A percentile compares a stretch with the other conserved stretches of the same genome.
Conservation (phyloP, 2,113 vertebrate genomes). For the Zosterops japonicus region DNA sequence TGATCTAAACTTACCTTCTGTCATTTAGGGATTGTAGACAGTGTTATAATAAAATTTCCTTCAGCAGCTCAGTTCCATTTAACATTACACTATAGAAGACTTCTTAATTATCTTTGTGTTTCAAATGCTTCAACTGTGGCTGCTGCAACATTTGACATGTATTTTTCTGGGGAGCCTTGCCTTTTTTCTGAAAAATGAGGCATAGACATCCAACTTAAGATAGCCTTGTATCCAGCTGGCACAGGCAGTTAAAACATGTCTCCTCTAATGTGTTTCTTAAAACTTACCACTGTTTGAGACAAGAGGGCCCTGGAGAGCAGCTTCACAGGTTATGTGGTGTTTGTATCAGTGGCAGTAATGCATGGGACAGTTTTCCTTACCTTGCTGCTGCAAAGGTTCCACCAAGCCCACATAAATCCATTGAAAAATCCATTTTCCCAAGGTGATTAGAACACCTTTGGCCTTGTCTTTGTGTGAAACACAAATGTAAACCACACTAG, state of each 20-base stretch:
- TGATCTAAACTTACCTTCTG: not conserved
- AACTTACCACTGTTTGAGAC: fast-evolving
- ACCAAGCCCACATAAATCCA: not conserved
- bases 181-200: not conserved
- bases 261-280: fast-evolving
- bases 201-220: fast-evolving
- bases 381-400: not conserved
- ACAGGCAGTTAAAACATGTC: fast-evolving
- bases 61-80: not conserved
- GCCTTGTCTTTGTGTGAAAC: not conserved
- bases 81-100: not conserved
- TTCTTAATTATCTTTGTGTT: not conserved
- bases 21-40: not conserved
- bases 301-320: not conserved
- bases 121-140: not conserved
- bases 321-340: not conserved
- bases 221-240: not conserved
- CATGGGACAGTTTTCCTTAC: not conserved
- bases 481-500: not conserved
- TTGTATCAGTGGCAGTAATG: fast-evolving
- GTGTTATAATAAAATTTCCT: not conserved
- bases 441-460: not conserved
- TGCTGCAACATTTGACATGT: not conserved
- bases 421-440: not conserved
- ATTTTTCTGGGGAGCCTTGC: not conserved